Conservation (phyloP, 2,113 vertebrate genomes). For the Menidia beryllina region DNA sequence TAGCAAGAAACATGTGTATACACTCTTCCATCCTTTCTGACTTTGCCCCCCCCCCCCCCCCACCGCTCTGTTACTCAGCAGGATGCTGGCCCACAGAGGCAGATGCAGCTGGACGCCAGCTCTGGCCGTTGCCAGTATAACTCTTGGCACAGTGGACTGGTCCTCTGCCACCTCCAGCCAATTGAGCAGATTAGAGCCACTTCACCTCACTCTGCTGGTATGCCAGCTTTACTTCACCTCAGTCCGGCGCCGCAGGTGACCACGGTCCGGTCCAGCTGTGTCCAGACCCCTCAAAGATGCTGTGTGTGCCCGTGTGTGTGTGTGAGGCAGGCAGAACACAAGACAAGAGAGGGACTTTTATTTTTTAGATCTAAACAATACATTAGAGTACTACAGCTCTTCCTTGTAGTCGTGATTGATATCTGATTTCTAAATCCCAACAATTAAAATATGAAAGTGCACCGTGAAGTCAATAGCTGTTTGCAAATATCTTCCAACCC, state of each 20-base stretch:
- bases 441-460: too few species aligned
- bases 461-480: too few species aligned
- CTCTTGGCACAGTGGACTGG: constrained; percentile 52
- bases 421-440: too few species aligned
- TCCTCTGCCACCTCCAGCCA: constrained; percentile 60
- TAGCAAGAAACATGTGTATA: not conserved
- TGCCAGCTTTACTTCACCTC: constrained; percentile 54
- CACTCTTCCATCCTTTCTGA: constrained; percentile 32
- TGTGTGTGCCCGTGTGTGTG: constrained; percentile 16
- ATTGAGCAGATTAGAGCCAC: constrained; percentile 73
- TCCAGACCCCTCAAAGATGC: constrained; percentile 40
- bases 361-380: too few species aligned
- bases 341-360: too few species aligned
- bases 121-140: constrained; percentile 59
- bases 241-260: constrained; percentile 28
- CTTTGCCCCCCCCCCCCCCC: constrained; percentile 45
- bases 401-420: too few species aligned
- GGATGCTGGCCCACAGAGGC: constrained; percentile 60
- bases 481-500: too few species aligned
- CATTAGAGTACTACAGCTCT: too few species aligned
- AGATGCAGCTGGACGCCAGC: constrained; percentile 37
- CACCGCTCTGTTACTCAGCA: constrained; percentile 37
- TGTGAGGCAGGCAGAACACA: constrained; percentile 4
- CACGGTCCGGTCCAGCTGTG: constrained; percentile 57
- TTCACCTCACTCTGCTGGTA: constrained; percentile 58